A percentile compares a stretch with the other conserved stretches of the same genome.
Conservation (phyloP, 2,113 vertebrate species). For the Diadophis punctatus region DNA sequence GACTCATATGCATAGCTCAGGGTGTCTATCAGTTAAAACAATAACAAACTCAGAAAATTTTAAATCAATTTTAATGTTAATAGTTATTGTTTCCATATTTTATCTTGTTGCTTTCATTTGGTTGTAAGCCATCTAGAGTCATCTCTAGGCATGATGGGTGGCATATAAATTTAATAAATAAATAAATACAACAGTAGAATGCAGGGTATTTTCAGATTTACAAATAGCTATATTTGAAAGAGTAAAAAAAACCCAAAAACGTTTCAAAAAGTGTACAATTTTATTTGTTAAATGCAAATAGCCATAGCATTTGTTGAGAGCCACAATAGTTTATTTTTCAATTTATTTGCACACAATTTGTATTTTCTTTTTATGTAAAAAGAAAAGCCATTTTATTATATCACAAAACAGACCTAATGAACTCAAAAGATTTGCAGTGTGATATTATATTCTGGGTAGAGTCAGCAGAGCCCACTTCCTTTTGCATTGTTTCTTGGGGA, state of each 20-base stretch:
- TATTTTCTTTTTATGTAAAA: background rate
- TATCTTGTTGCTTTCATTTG: background rate
- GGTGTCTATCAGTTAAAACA: background rate
- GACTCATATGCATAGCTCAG: background rate
- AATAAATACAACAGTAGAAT: background rate
- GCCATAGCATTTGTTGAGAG: background rate
- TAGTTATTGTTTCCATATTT: background rate
- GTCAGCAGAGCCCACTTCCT: background rate
- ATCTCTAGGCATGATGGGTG: background rate
- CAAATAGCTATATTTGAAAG: background rate
- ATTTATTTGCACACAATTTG: background rate
- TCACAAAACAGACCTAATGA: background rate
- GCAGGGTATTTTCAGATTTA: background rate
- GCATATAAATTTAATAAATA: background rate
- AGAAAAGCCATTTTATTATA: background rate
- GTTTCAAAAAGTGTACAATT: background rate
- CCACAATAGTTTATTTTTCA: background rate
- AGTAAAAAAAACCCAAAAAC: background rate
- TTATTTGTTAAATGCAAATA: background rate
- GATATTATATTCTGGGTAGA: background rate
- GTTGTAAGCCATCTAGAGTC: background rate
- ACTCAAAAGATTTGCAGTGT: background rate
- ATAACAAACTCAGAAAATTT: background rate
- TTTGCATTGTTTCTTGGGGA: background rate
- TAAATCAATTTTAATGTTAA: background rate